A percentile compares a stretch with the other conserved stretches of the same genome.
These are phyloP conservation scores for Ancistrus triradiatus DNA, from an alignment of 2,113 vertebrate species.

Conservation along the genomic window DNA sequence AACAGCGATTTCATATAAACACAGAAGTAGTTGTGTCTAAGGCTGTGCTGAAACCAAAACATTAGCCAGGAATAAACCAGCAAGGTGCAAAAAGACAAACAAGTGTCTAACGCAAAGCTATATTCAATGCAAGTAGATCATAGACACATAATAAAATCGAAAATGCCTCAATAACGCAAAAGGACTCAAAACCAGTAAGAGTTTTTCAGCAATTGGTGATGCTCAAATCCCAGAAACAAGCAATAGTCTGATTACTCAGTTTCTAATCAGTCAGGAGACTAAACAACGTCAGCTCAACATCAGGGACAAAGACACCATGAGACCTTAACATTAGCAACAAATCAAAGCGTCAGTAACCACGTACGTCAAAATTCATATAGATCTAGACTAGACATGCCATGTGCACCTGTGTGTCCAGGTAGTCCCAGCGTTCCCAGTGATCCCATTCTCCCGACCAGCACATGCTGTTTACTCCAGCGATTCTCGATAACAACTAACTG, in stretches of 20 bases:
- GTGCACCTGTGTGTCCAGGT: conserved; percentile 43
- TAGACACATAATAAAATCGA: not conserved
- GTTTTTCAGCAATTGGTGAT: conserved; percentile 1
- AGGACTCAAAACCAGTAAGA: not conserved
- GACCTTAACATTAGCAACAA: no score
- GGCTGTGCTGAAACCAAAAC: conserved; percentile 9
- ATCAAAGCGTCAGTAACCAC: not conserved
- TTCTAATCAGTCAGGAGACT: conserved; percentile 18
- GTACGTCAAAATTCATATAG: conserved; percentile 2
- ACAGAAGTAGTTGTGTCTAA: conserved; percentile 23
- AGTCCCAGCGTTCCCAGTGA: conserved; percentile 42
- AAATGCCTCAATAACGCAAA: not conserved
- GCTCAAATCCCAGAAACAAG: not conserved
- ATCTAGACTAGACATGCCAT: not conserved
- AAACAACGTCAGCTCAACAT: no score
- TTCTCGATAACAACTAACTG: conserved; percentile 12
- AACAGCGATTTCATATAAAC: not conserved
- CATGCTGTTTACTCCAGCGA: conserved; percentile 42
- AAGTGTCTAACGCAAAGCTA: not conserved
- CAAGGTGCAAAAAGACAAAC: not conserved
- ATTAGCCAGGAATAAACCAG: not conserved
- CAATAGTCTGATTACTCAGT: not conserved
- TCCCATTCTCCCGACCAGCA: conserved; percentile 49
- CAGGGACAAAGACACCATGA: no score
- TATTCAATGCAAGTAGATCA: not conserved